A percentile compares a stretch with the other conserved stretches of the same genome.
Conservation (phyloP, 2,888 invertebrate genomes). For the Bellardia pandia region DNA sequence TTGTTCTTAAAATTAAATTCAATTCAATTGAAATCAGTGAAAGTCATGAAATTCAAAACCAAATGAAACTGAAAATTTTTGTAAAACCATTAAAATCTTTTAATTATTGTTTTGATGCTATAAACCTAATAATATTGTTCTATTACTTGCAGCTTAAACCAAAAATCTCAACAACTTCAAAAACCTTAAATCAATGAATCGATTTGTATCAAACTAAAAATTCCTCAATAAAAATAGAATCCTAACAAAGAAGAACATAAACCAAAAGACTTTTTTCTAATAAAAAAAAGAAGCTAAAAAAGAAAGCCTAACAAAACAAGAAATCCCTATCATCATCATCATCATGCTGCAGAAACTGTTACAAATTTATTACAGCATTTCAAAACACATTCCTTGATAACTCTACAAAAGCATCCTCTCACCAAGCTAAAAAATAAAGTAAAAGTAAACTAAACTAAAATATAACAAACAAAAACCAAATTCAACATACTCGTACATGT, state of each 20-base stretch:
- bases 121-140: no score
- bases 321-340: slow-evolving; percentile 53
- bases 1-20: no score
- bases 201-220: slow-evolving; percentile 57
- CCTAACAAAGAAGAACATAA: slow-evolving; percentile 12
- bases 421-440: neutral
- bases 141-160: slow-evolving; percentile 56
- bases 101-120: no score
- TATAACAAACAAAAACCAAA: slow-evolving; percentile 28
- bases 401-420: slow-evolving; percentile 15
- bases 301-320: slow-evolving; percentile 22
- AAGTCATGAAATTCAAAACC: no score
- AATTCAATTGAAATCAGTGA: no score
- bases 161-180: slow-evolving; percentile 31
- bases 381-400: slow-evolving; percentile 71
- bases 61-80: no score
- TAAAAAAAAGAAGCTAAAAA: neutral
- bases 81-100: no score
- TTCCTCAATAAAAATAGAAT: slow-evolving; percentile 12
- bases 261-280: slow-evolving; percentile 53
- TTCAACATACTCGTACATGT: slow-evolving; percentile 12
- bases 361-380: slow-evolving; percentile 70
- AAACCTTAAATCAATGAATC: slow-evolving; percentile 45
- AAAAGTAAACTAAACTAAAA: neutral
- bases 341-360: slow-evolving; percentile 66